Evolutionary conservation across 2,797 vertebrate species (phyloP).

Genomic region (Odontamblyopus lacepedii): DNA sequence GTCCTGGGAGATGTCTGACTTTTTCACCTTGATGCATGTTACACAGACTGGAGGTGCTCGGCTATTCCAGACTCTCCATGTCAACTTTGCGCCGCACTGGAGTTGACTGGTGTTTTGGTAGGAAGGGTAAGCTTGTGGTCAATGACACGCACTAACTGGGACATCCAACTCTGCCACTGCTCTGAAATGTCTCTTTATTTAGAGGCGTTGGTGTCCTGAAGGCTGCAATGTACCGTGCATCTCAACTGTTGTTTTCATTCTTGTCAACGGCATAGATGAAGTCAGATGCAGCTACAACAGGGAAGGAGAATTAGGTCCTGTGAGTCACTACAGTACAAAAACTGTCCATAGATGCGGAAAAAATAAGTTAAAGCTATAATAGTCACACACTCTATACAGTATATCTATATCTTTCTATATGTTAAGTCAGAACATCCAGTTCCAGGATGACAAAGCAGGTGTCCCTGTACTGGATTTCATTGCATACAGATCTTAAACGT

Average conservation of each 20-base stretch:
- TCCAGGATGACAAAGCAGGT: too few relatives aligned
- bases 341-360: neutral
- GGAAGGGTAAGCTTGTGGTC: neutral
- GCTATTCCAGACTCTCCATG: constrained; percentile 32
- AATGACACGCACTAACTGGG: constrained; percentile 11
- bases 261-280: neutral
- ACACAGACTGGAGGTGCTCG: constrained; percentile 24
- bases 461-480: too few relatives aligned
- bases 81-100: constrained; percentile 27
- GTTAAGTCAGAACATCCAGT: too few relatives aligned
- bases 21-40: constrained; percentile 46
- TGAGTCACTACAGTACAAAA: neutral
- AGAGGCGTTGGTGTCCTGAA: neutral
- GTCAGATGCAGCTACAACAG: neutral
- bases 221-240: neutral
- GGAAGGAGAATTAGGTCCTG: neutral
- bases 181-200: constrained; percentile 3
- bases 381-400: neutral
- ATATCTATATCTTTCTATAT: neutral
- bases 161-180: constrained; percentile 3
- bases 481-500: too few relatives aligned
- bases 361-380: neutral
- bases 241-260: constrained; percentile 1
- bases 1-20: constrained; percentile 32
- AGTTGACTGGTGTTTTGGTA: constrained; percentile 21